These are phyloP conservation scores for Tetramorium parvispinum DNA, from an alignment of 1,140 invertebrate genomes.

Conservation along the genomic window DNA sequence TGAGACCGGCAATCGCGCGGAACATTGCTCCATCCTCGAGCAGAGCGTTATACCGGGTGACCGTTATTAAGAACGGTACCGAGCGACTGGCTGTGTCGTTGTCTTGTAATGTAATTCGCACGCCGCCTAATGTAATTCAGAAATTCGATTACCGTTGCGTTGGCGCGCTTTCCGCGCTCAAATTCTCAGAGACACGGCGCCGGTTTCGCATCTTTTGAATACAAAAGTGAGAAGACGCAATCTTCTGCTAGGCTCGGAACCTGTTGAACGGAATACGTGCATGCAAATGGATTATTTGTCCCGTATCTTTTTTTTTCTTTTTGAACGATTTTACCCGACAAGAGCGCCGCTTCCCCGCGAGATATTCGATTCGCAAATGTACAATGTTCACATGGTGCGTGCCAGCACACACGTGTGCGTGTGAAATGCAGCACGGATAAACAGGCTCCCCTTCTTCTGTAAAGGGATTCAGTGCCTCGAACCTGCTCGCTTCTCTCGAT, in stretches of 20 bases:
- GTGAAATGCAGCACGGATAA: constrained; percentile 57
- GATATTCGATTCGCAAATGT: constrained; percentile 13
- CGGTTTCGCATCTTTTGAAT: not conserved
- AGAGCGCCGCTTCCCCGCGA: not conserved
- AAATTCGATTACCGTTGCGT: constrained; percentile 73
- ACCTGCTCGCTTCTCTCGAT: constrained; percentile 76
- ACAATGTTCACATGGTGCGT: constrained; percentile 12
- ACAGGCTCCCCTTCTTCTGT: constrained; percentile 75
- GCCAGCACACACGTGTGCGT: constrained; percentile 22
- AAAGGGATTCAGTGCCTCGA: constrained; percentile 73
- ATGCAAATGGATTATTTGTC: constrained; percentile 6
- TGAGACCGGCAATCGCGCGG: constrained; percentile 67
- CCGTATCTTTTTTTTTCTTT: not conserved
- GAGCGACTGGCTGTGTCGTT: constrained; percentile 23
- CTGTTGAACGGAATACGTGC: no score
- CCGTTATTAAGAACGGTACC: constrained; percentile 70
- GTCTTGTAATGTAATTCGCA: constrained; percentile 57
- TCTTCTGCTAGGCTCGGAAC: no score
- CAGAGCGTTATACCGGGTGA: constrained; percentile 49
- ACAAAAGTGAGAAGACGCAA: not conserved
- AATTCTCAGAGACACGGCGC: not conserved
- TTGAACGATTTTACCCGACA: not conserved
- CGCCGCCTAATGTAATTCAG: constrained; percentile 64
- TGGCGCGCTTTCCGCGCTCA: not conserved
- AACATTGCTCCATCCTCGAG: constrained; percentile 65